phyloP scores from a whole-genome alignment of 2,797 vertebrate genomes.

The Danio tinwini region DNA sequence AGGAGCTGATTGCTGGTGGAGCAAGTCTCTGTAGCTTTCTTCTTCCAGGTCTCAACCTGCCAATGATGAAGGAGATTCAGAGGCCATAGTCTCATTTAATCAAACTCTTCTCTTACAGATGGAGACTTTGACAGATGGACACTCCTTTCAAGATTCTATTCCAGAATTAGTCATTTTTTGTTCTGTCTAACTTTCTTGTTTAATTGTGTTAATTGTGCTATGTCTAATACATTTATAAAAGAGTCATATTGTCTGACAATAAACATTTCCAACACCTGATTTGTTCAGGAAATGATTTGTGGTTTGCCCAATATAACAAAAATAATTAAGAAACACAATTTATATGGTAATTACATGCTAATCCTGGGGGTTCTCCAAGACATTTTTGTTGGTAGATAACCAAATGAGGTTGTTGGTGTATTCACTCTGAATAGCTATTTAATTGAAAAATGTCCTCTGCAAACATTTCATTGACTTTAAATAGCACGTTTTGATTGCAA shows the following conservation, averaged over 20 bases:
- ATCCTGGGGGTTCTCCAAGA: neutral
- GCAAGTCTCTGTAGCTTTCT: conserved; percentile 83
- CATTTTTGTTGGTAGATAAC: conserved; percentile 17
- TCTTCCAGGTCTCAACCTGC: conserved; percentile 88
- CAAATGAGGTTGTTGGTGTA: neutral
- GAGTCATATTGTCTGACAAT: neutral
- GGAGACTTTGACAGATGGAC: conserved; percentile 12
- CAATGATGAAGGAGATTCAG: conserved; percentile 28
- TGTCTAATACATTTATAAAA: neutral
- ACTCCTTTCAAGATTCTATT: neutral
- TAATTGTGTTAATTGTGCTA: neutral
- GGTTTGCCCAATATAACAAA: conserved; percentile 4
- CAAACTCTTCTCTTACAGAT: conserved; percentile 23
- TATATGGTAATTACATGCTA: conserved; percentile 13
- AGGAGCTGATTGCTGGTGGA: conserved; percentile 86
- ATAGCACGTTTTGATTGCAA: conserved; percentile 5
- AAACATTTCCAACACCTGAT: conserved; percentile 21
- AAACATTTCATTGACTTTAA: conserved; percentile 6
- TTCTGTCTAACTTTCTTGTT: conserved; percentile 6
- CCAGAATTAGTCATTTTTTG: neutral
- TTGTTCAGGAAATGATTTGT: neutral
- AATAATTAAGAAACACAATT: conserved; percentile 15
- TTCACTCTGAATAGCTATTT: neutral
- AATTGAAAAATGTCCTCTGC: neutral
- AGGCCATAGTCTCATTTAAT: conserved; percentile 27